These are phyloP conservation scores for Microctenopoma steveboyesi DNA, from an alignment of 2,797 vertebrate genomes.

Conservation along the genomic window DNA sequence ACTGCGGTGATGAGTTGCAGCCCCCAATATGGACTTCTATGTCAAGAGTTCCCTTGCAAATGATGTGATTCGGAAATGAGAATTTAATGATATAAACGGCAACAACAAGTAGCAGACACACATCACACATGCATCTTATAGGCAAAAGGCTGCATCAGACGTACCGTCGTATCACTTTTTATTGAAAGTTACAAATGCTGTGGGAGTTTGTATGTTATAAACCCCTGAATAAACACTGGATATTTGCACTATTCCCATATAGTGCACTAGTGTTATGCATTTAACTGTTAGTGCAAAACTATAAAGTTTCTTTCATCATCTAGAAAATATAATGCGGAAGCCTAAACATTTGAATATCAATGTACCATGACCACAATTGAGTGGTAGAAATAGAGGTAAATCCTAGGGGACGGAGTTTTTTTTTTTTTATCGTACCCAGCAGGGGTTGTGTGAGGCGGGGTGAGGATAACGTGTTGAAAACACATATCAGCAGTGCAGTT, in stretches of 20 bases:
- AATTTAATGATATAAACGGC: neutral
- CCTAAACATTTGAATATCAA: constrained; percentile 14
- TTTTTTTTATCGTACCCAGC: neutral
- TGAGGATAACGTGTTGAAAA: constrained; percentile 38
- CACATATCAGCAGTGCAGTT: constrained; percentile 15
- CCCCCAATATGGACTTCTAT: neutral
- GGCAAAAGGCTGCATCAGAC: too few species aligned
- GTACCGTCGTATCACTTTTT: too few species aligned
- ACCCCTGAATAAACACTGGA: neutral
- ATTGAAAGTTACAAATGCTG: too few species aligned
- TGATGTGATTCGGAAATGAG: constrained; percentile 6
- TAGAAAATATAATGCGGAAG: constrained; percentile 5
- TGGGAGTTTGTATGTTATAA: neutral
- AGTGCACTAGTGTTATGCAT: neutral
- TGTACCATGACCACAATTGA: constrained; percentile 9
- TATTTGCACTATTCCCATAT: neutral
- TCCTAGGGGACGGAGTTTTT: neutral
- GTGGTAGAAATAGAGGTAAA: constrained; percentile 8
- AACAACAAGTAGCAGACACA: neutral
- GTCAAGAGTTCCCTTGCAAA: neutral
- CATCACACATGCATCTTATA: neutral
- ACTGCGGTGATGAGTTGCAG: neutral
- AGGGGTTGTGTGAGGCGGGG: constrained; percentile 9
- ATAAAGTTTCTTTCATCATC: neutral
- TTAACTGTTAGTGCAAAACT: neutral